Base-by-base conservation (phyloP, 2,888 invertebrate species). In the Lasioglossum pauxillum region DNA sequence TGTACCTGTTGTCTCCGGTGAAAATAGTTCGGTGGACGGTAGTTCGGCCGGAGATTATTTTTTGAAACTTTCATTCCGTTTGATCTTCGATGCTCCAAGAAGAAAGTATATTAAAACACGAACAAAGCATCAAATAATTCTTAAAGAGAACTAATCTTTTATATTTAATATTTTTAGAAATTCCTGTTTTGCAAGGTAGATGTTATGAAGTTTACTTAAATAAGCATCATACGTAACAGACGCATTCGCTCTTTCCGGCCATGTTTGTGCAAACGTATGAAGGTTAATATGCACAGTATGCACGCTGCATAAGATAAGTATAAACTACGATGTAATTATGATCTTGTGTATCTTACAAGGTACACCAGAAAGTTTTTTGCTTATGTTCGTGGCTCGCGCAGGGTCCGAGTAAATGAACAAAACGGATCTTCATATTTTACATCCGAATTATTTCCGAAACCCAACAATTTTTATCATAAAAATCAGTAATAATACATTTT, bases 321-420 rank as follows among this genome's bases (percentile, higher is more conserved):
- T 35, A 69, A 69, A 69, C 67, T 69, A 69, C 67, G 35, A 69
- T 35, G 67, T 69, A 69, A 69, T 69, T 69, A 69, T 69, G 67
- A 69, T 38, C 35, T 23, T 23, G 35, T 69, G 19, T 38, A 10
- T 10, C 35, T 35, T 69, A 19, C 38, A 10, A 19, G 23, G 35
- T 19, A 23, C 67, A 38, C 19, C 4, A 35, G 35, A 69, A 38
- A 23, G 23, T 69, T 69, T 35, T 35, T 23, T 38, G 35, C 8
- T 38, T 69, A 69, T 10, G 38, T 23, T 69, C 67, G 0, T 8
- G 10, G 38, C 3, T 35, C 38, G 19, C 35, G 23, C 4, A 19
- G 8, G 1, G 4, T 23, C 38, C 5, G 67, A 23, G 38, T 69
- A 23, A 69, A 23, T 23, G 67, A 19, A 38, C 35, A 7, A 35